These are phyloP conservation scores for Grammomys dolichurus DNA, from an alignment of 2,113 vertebrate genomes.

Conservation along the genomic window DNA sequence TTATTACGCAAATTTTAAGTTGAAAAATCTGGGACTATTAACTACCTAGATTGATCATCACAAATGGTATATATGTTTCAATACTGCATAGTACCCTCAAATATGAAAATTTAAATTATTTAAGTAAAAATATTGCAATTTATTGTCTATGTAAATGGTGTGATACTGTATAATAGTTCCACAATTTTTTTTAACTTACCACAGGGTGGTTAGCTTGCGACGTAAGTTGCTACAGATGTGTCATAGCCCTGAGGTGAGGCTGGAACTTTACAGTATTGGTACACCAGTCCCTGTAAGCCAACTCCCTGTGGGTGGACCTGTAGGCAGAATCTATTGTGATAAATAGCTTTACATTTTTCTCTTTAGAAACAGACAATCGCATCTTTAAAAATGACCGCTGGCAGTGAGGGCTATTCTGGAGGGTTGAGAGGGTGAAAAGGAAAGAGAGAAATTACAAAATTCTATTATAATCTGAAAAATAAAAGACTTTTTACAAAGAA, in stretches of 20 bases:
- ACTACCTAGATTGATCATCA: neutral
- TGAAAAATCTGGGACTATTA: neutral
- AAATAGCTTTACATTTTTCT: neutral
- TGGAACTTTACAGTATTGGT: neutral
- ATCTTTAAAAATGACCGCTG: neutral
- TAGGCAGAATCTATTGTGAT: neutral
- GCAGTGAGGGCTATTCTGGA: neutral
- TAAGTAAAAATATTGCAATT: neutral
- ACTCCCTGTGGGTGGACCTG: neutral
- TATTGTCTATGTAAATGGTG: neutral
- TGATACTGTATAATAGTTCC: neutral
- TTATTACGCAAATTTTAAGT: neutral
- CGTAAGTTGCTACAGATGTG: neutral
- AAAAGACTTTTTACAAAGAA: neutral
- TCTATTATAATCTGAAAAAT: neutral
- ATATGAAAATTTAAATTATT: neutral
- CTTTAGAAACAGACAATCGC: slow-evolving; percentile 16
- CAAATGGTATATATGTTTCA: neutral
- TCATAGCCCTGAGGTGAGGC: no score
- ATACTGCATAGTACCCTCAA: neutral
- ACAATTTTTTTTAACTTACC: neutral
- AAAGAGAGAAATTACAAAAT: neutral
- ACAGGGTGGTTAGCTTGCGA: neutral
- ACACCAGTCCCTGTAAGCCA: neutral
- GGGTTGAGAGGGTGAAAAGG: neutral